These are phyloP conservation scores for Drosophila suzukii DNA, from an alignment of 1,140 invertebrate species.

Conservation along the genomic window DNA sequence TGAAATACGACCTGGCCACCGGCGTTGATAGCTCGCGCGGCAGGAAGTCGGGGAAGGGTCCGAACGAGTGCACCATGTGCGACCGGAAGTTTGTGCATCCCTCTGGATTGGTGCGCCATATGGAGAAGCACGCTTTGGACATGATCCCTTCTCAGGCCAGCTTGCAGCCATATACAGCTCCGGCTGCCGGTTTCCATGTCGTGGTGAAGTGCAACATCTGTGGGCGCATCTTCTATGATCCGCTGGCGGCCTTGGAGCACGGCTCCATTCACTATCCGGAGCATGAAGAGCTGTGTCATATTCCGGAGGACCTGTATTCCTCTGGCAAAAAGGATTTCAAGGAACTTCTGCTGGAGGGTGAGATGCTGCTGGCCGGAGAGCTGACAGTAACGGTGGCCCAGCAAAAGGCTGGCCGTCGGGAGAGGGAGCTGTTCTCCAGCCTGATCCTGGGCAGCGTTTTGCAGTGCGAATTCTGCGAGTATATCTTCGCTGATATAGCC, in stretches of 20 bases:
- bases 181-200: slow-evolving; percentile 39
- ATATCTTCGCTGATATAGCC: slow-evolving; percentile 85
- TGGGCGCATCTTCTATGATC: slow-evolving; percentile 69
- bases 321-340: neutral
- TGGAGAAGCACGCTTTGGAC: slow-evolving; percentile 82
- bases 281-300: neutral
- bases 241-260: slow-evolving; percentile 53
- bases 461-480: slow-evolving; percentile 87
- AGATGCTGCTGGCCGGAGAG: slow-evolving; percentile 1
- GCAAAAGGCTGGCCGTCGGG: neutral
- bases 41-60: slow-evolving; percentile 52
- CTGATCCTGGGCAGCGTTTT: slow-evolving; percentile 82
- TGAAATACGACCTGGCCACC: slow-evolving; percentile 68
- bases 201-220: slow-evolving; percentile 68
- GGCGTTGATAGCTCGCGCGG: slow-evolving; percentile 28
- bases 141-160: slow-evolving; percentile 51
- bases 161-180: slow-evolving; percentile 11
- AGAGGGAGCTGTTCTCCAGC: slow-evolving; percentile 6
- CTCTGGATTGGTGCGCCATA: slow-evolving; percentile 77
- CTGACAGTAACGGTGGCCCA: too few relatives aligned
- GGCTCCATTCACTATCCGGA: slow-evolving; percentile 35
- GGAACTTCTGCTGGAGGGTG: slow-evolving; percentile 13
- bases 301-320: neutral
- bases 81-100: slow-evolving; percentile 82
- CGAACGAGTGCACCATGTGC: slow-evolving; percentile 78